phyloP scores from a whole-genome alignment of 2,797 vertebrate species.

The Coracias cyanogaster region DNA sequence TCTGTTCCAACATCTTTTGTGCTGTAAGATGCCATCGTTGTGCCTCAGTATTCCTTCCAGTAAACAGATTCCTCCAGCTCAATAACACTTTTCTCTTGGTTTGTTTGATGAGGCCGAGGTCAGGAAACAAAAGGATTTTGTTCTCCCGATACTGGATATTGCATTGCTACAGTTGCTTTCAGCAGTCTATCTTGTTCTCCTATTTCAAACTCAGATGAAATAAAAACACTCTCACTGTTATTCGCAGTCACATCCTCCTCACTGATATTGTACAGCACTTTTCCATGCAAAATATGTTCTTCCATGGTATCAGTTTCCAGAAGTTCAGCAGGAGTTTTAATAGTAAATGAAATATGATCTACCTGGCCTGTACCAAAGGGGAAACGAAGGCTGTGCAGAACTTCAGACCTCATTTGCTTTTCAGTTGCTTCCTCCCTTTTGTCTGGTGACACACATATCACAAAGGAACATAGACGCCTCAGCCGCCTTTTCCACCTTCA shows the following conservation, averaged over 20 bases:
- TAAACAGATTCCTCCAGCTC: slow-evolving; percentile 61
- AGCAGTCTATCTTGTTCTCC: slow-evolving; percentile 40
- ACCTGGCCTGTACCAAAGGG: background rate
- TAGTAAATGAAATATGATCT: slow-evolving; percentile 35
- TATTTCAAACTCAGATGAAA: slow-evolving; percentile 49
- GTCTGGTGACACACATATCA: background rate
- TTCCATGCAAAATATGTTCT: background rate
- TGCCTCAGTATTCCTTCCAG: slow-evolving; percentile 24
- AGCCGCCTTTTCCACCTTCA: background rate
- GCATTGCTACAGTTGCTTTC: slow-evolving; percentile 47
- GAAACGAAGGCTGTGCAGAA: background rate
- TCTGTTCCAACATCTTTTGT: background rate
- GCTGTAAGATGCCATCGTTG: background rate
- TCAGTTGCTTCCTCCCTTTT: slow-evolving; percentile 29
- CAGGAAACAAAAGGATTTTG: slow-evolving; percentile 73
- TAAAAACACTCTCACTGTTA: background rate
- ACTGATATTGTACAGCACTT: background rate
- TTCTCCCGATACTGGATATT: slow-evolving; percentile 56
- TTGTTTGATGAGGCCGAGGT: slow-evolving; percentile 55
- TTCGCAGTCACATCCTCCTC: background rate
- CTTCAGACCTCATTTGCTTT: background rate
- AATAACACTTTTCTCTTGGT: slow-evolving; percentile 53
- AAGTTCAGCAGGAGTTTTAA: background rate
- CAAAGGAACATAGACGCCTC: background rate
- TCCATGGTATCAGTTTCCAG: background rate